phyloP scores from a whole-genome alignment of 2,888 invertebrate genomes.

The Salpingus planirostris region DNA sequence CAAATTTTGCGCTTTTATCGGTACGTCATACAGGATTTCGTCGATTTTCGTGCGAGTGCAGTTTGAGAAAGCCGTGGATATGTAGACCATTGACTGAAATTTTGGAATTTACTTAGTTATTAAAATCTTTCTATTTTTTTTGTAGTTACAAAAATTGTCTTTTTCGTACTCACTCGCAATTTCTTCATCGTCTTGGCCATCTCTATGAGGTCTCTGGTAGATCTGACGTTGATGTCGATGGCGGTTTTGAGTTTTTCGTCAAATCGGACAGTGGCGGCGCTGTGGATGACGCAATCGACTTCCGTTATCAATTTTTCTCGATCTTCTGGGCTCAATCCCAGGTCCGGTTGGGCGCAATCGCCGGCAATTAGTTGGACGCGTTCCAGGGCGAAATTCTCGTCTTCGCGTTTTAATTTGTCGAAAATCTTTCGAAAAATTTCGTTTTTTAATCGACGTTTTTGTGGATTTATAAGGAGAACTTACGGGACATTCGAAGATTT shows the following conservation, averaged over 20 bases:
- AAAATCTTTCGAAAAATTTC: no score
- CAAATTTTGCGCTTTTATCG: constrained; percentile 16
- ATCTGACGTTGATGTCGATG: constrained; percentile 59
- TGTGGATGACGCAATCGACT: constrained; percentile 61
- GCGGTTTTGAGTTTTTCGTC: constrained; percentile 62
- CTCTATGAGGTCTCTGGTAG: constrained; percentile 53
- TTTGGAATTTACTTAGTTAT: no score
- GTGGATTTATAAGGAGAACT: no score
- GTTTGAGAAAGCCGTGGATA: constrained; percentile 50
- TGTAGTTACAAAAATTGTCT: no score
- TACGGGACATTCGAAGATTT: constrained; percentile 53
- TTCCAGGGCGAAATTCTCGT: constrained; percentile 44
- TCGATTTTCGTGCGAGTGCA: constrained; percentile 42
- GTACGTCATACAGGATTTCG: constrained; percentile 1
- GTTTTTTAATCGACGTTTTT: no score
- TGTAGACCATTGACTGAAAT: background rate
- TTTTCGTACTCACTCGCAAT: constrained; percentile 53
- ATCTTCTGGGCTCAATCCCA: constrained; percentile 46
- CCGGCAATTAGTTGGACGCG: constrained; percentile 51
- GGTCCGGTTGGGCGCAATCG: constrained; percentile 44
- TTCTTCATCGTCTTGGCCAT: constrained; percentile 57
- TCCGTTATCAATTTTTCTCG: constrained; percentile 40
- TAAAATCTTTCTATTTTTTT: no score
- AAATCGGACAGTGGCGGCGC: constrained; percentile 68
- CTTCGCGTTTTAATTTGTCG: constrained; percentile 38